Evolutionary conservation across 2,888 invertebrate genomes (phyloP), one percentile per base, ranked within the genome.

Genomic region (Thymelicus sylvestris): DNA sequence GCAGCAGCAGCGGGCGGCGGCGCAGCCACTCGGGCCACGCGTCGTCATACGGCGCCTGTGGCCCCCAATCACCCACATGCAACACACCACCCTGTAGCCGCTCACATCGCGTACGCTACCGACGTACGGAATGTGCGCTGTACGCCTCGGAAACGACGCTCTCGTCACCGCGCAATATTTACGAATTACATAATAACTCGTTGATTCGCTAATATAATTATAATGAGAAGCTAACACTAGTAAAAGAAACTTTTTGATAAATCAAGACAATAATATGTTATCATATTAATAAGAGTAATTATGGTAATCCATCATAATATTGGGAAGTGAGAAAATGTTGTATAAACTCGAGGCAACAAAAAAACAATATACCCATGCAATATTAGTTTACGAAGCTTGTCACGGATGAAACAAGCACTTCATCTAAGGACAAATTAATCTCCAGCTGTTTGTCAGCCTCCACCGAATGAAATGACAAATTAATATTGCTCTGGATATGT

Each of bases 1-100:
- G 97, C 94, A 97, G 95, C 94, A 97, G 96, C 95, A 97, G 95
- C 93, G 97, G 96, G 94, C 97, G 96, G 92, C 92, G 95, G 94
- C 93, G 95, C 93, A 94, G 94, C 95, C 93, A 95, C 91, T 93
- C 93, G 85, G 87, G 86, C 93, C 94, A 93, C 83, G 81, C 82
- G 83, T 90, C 81, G 76, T 92, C 92, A 86, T 87, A 90, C 88
- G 89, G 87, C 89, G 86, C 89, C 91, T 89, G 91, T 86, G 82
- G 87, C 86, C 87, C 85, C 86, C 88, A 88, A 89, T 88, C 92
- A 90, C 91, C 90, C 86, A 91, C 92, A 92, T 92, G 92, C 92
- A 92, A 89, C 86, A 90, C 89, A 88, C 89, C 86, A 90, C 89
- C 86, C 87, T 88, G 86, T 86, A 64, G 69, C 63, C 69, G 69